Percentiles rank a stretch among this genome's conserved stretches.
Conservation (phyloP, 2,888 invertebrate species). For the Tipula vernalis region DNA sequence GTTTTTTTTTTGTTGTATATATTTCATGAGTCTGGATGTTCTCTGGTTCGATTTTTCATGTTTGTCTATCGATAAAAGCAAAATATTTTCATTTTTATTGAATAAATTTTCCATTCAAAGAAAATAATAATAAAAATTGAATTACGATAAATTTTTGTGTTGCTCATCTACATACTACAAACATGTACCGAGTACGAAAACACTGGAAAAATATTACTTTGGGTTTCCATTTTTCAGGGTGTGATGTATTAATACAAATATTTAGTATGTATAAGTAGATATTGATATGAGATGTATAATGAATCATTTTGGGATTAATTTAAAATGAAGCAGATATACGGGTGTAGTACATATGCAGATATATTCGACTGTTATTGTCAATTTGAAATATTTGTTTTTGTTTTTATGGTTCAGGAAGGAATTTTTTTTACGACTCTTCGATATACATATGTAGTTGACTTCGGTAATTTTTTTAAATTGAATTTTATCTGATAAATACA, state of each 20-base stretch:
- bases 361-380: not conserved
- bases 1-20: not conserved
- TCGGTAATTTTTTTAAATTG: not conserved
- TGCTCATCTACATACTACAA: not conserved
- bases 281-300: not conserved
- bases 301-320: not conserved
- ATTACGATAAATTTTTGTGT: not conserved
- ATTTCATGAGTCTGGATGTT: not conserved
- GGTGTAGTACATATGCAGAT: not conserved
- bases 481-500: not conserved
- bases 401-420: not conserved
- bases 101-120: not conserved
- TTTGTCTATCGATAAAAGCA: not conserved
- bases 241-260: not conserved
- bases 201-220: too few relatives aligned
- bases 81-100: not conserved
- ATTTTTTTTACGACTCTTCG: not conserved
- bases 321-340: not conserved
- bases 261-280: too few relatives aligned
- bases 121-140: not conserved
- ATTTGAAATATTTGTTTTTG: not conserved
- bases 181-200: not conserved
- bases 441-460: not conserved
- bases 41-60: not conserved
- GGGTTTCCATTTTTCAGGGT: not conserved